These are phyloP conservation scores for Anthrax anthrax DNA, from an alignment of 2,888 invertebrate species.

Conservation along the genomic window DNA sequence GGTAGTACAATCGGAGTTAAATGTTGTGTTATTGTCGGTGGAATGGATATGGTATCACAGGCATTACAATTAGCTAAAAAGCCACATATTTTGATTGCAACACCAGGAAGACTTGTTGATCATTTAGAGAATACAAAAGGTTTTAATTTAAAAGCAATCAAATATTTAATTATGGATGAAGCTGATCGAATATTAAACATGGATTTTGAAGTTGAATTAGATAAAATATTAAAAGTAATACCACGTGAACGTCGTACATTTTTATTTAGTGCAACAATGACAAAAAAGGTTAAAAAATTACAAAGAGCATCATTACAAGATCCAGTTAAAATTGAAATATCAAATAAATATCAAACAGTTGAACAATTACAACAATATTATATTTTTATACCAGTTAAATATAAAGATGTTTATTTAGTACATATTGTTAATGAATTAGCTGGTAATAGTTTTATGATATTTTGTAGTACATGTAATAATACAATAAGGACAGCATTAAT, in stretches of 20 bases:
- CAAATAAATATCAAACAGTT: constrained; percentile 95
- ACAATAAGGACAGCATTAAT: constrained; percentile 80
- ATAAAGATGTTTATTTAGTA: constrained; percentile 93
- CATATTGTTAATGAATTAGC: constrained; percentile 88
- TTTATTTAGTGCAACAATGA: constrained; percentile 99
- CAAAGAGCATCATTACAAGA: constrained; percentile 89
- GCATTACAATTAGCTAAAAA: constrained; percentile 82
- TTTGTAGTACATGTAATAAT: constrained; percentile 88
- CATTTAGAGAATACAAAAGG: constrained; percentile 98
- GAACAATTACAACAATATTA: constrained; percentile 92
- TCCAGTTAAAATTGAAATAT: constrained; percentile 92
- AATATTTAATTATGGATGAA: constrained; percentile 96
- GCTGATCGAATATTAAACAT: constrained; percentile 97
- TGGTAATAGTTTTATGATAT: constrained; percentile 94
- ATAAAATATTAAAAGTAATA: constrained; percentile 79
- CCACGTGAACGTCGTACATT: constrained; percentile 85
- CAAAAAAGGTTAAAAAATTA: constrained; percentile 88
- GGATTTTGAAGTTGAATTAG: constrained; percentile 97
- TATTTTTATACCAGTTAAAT: constrained; percentile 88
- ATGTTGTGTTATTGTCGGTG: constrained; percentile 93
- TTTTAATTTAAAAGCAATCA: constrained; percentile 77
- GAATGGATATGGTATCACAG: constrained; percentile 97
- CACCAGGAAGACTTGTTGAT: constrained; percentile 89
- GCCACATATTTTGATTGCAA: constrained; percentile 93
- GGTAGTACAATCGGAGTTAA: constrained; percentile 85